Conservation (phyloP, 2,888 invertebrate genomes). For the Nemurella pictetii region DNA sequence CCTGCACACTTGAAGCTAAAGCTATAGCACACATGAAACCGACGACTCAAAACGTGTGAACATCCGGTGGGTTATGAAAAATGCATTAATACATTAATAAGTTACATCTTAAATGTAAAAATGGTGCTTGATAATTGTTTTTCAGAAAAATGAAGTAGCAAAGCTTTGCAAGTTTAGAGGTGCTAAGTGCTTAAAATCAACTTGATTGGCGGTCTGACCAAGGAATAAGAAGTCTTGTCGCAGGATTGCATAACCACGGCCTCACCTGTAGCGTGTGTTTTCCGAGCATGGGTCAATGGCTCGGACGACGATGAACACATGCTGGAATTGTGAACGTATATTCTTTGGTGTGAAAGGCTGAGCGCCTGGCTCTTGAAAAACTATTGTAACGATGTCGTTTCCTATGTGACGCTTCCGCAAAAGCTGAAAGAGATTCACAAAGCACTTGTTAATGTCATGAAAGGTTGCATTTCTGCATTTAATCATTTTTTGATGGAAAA, state of each 20-base stretch:
- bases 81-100: no score
- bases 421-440: constrained; percentile 56
- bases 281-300: constrained; percentile 90
- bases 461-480: no score
- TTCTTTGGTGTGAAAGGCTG: constrained; percentile 91
- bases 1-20: no score
- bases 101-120: no score
- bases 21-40: no score
- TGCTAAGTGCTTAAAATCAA: neutral
- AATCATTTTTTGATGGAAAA: no score
- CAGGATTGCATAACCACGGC: neutral
- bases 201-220: neutral
- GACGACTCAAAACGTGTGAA: no score
- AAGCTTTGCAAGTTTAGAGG: no score
- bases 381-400: constrained; percentile 96
- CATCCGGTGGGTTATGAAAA: no score
- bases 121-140: no score
- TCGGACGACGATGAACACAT: constrained; percentile 91
- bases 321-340: constrained; percentile 96
- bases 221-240: neutral
- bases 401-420: constrained; percentile 95
- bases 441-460: no score
- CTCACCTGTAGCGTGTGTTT: constrained; percentile 81
- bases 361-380: constrained; percentile 92
- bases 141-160: no score